Evolutionary conservation across 2,797 vertebrate genomes (phyloP), one percentile per base, ranked within the genome.

Genomic region (Sebastes jordani): DNA sequence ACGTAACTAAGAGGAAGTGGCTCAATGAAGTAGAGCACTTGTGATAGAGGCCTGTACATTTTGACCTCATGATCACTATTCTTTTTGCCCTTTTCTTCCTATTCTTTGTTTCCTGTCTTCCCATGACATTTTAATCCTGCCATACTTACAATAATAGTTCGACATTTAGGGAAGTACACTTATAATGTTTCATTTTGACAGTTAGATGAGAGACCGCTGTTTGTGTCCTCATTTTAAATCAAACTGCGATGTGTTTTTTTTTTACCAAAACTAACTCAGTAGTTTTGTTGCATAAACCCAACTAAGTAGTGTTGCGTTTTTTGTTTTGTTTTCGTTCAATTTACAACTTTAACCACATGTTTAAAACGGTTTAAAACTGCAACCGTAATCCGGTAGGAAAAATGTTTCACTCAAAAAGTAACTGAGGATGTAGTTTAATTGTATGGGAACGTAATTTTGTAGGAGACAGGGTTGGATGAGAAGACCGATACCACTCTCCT

Each of bases 221-320:
- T 46, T 0, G 14, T 46, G 42, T 46, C 42, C 0, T 46, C 42
- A 46, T 46, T 46, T 46, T 16, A 7, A 46, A 0, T 0, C 42
- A 46, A 46, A 46, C 42, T 0, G 16, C 0, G 6, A 46, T 46
- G 16, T 46, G 23, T 25, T 25, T 46, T 46, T 42, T 42, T 38
- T 38, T 46, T 16, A 46, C 42, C 14, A 46, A 46, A 46, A 0
- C 16, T 46, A 46, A 7, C 42, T 18, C 16, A 16, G 42, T 18
- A 18, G 42, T 46, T 16, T 46, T 46, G 42, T 7, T 46, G 42
- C 42, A 46, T 46, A 46, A 46, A 46, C 42, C 42, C 18, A 7
- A 18, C 42, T 46, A 16, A 16, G 42, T 46, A 46, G 42, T 46
- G 42, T 18, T 46, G 42, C 6, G 6, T 46, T 16, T 46, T 46